Conservation (phyloP, 1,140 invertebrate genomes). For the Saccostrea echinata region DNA sequence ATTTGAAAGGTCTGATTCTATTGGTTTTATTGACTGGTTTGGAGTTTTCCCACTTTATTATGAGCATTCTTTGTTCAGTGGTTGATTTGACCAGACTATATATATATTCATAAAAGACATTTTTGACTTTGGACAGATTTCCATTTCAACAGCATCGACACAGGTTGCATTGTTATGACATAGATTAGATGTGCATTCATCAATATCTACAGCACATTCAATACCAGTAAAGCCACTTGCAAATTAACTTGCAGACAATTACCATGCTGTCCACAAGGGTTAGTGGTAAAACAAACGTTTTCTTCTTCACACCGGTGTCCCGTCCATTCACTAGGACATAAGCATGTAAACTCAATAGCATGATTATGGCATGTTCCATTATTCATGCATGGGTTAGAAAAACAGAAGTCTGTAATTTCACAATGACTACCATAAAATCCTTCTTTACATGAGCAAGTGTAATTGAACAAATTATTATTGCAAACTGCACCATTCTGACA, state of each 20-base stretch:
- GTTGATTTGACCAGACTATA: no score
- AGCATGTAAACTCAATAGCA: conserved; percentile 7
- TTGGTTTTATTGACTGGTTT: no score
- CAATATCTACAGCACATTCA: background rate
- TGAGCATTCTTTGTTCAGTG: no score
- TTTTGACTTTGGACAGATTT: conserved; percentile 46
- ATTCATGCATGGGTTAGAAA: conserved; percentile 8
- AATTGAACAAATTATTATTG: background rate
- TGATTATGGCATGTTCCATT: conserved; percentile 20
- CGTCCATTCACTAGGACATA: conserved; percentile 20
- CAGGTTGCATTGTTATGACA: conserved; percentile 47
- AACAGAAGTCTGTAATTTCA: background rate
- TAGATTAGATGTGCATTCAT: conserved; percentile 5
- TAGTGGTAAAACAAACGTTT: background rate
- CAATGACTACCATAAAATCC: background rate
- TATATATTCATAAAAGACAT: no score
- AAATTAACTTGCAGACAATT: background rate
- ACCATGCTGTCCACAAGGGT: background rate
- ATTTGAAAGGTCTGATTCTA: no score
- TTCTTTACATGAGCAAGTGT: background rate
- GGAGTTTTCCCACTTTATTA: no score
- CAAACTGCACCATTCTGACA: conserved; percentile 36
- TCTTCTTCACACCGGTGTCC: conserved; percentile 29
- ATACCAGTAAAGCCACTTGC: background rate
- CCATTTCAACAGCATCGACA: conserved; percentile 38